Evolutionary conservation across 2,113 vertebrate genomes (phyloP).

Genomic region (Helogale parvula): DNA sequence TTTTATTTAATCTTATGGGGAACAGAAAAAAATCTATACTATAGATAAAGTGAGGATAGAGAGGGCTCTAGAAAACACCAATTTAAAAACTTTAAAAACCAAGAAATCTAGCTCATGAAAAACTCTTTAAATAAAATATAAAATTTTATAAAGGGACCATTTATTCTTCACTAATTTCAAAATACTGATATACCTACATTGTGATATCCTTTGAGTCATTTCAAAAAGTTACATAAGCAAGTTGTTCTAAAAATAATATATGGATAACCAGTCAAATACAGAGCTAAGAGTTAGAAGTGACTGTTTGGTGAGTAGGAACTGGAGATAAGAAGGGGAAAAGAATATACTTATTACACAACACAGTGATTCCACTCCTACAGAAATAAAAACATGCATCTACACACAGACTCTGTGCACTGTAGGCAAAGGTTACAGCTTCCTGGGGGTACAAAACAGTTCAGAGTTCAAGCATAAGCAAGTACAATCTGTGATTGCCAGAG

Average conservation of each 20-base stretch:
- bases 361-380: neutral
- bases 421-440: neutral
- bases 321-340: neutral
- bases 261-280: neutral
- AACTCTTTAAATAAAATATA: neutral
- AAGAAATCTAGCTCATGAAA: neutral
- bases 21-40: neutral
- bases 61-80: neutral
- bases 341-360: neutral
- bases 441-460: neutral
- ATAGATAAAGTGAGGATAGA: neutral
- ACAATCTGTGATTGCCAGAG: neutral
- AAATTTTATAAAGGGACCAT: neutral
- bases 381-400: neutral
- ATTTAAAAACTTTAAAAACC: neutral
- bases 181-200: neutral
- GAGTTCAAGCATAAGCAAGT: neutral
- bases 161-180: conserved; percentile 25
- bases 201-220: neutral
- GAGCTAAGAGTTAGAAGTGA: neutral
- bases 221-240: neutral
- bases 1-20: neutral
- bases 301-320: neutral
- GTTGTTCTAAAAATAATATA: neutral
- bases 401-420: neutral